Percentiles rank a stretch among this genome's conserved stretches.
These are phyloP conservation scores for Planococcus citri DNA, from an alignment of 1,140 invertebrate species.

Conservation along the genomic window DNA sequence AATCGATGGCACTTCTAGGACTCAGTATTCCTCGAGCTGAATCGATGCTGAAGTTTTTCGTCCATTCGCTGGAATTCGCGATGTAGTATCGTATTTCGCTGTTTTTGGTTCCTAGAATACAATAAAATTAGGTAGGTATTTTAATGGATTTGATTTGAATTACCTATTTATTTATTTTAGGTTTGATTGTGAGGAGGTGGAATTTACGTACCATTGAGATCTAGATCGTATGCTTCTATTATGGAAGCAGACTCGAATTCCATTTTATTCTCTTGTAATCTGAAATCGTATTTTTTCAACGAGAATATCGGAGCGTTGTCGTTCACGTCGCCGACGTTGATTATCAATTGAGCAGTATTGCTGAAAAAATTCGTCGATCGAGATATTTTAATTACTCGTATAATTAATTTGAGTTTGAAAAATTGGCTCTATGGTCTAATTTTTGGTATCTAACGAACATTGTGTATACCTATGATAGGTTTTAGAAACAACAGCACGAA, in stretches of 20 bases:
- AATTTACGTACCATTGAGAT: conserved; percentile 55
- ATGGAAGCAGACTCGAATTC: conserved; percentile 63
- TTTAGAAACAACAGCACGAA: too few relatives aligned
- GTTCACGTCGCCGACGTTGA: conserved; percentile 78
- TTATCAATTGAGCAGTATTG: conserved; percentile 72
- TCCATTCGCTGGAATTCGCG: conserved; percentile 52
- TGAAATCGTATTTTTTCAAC: conserved; percentile 68
- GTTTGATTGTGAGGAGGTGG: too few relatives aligned
- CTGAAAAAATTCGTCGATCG: conserved; percentile 30
- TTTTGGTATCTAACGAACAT: too few relatives aligned
- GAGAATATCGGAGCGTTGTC: conserved; percentile 73
- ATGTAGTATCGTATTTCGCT: conserved; percentile 73
- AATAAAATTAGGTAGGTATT: too few relatives aligned
- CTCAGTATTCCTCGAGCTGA: conserved; percentile 53
- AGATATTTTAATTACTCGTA: too few relatives aligned
- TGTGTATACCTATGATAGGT: too few relatives aligned
- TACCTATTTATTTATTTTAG: too few relatives aligned
- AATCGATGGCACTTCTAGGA: conserved; percentile 58
- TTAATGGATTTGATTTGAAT: too few relatives aligned
- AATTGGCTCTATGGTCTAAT: too few relatives aligned
- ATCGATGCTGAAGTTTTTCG: conserved; percentile 71
- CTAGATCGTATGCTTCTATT: conserved; percentile 71
- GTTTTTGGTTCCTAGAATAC: conserved; percentile 71
- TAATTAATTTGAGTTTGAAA: too few relatives aligned
- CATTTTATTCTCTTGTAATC: conserved; percentile 64